Evolutionary conservation across 2,113 vertebrate species (phyloP), one percentile per base, ranked within the genome.

Genomic region (Nothoprocta perdicaria): DNA sequence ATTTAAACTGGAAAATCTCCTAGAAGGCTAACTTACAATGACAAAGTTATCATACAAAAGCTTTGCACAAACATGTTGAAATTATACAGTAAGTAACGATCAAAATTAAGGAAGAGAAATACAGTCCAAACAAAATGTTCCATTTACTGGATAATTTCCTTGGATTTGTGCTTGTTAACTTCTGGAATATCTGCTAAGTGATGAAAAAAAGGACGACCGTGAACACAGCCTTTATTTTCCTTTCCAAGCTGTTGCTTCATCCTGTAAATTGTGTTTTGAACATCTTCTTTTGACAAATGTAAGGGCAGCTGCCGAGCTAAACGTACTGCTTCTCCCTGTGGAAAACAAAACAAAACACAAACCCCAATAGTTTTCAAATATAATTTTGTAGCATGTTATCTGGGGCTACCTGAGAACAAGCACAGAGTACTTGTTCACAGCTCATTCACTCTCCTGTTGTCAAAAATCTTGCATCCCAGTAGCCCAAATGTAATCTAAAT

Each of bases 301-400:
- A 98, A 95, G 31, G 99, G 98, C 89, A 99, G 92, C 93, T 99
- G 98, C 78, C 99, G 98, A 86, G 97, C 97, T 16, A 99, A 97
- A 78, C 99, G 98, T 3, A 99, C 99, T 16, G 99, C 99, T 98
- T 99, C 99, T 79, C 98, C 98, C 99, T 99, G 86, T 84, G 67
- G 79, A 91, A 85, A 46, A 40, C 89, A 84, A 92, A 88, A 89
- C 80, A 96, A 88, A 91, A 55, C 15, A 17, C 21, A 57, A 90
- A 2, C 74, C 9, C n/a, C 41, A 78, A 45, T 4, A 62, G 33
- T 81, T 81, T 80, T 79, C 7, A 88, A 90, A 33, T 13, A 67
- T 19, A 50, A 61, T 40, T 85, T 96, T 57, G 63, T 85, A 92
- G 57, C n/a, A 75, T 10, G 17, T 48, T 52, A 53, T 12, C 23